A percentile compares a stretch with the other conserved stretches of the same genome.
phyloP scores from a whole-genome alignment of 1,140 invertebrate species.

The Babylonia areolata region DNA sequence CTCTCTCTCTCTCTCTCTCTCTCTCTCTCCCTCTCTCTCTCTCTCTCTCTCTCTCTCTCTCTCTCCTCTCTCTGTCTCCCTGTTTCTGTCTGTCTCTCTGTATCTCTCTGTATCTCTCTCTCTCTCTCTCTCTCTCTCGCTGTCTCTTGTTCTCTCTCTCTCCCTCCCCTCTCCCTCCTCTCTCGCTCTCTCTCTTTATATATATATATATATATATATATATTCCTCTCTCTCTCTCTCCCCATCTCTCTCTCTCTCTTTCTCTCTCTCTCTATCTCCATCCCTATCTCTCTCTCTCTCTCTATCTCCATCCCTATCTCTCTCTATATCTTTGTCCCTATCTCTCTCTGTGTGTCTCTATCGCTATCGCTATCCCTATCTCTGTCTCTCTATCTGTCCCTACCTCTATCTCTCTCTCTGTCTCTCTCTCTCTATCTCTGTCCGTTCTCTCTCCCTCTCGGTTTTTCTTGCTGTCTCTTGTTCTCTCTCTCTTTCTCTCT shows the following conservation, averaged over 20 bases:
- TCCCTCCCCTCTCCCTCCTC: not conserved
- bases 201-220: too few relatives aligned
- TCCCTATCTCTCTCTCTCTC: slow-evolving; percentile 1
- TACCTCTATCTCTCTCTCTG: not conserved
- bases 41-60: not conserved
- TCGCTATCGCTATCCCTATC: too few relatives aligned
- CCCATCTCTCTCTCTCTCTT: not conserved
- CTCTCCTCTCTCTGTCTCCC: too few relatives aligned
- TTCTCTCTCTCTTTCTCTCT: too few relatives aligned
- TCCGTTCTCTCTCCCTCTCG: not conserved
- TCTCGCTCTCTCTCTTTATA: too few relatives aligned
- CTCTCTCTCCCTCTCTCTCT: not conserved
- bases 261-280: too few relatives aligned
- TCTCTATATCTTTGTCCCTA: not conserved
- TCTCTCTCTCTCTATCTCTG: slow-evolving; percentile 1
- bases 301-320: not conserved
- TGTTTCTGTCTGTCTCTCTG: too few relatives aligned
- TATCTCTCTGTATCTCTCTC: too few relatives aligned
- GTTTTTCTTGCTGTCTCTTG: not conserved
- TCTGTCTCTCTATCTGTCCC: not conserved
- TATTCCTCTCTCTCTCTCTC: not conserved
- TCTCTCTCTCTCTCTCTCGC: too few relatives aligned
- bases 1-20: not conserved
- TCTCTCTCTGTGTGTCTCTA: not conserved
- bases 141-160: too few relatives aligned